Evolutionary conservation across 2,113 vertebrate genomes (phyloP).

Genomic region (Tichodroma muraria): DNA sequence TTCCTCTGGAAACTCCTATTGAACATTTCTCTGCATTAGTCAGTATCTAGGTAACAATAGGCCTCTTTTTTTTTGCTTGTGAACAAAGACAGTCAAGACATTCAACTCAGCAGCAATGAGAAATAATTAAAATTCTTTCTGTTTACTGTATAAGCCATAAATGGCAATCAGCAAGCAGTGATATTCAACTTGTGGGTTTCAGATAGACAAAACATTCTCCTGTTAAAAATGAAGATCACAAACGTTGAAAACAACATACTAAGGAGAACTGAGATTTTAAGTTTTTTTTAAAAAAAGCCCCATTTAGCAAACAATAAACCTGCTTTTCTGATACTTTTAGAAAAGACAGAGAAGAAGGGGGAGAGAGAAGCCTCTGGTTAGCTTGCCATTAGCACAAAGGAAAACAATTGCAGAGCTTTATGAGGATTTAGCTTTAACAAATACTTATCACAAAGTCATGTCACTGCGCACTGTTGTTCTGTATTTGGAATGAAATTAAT

Average conservation of each 20-base stretch:
- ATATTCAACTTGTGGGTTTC: not conserved
- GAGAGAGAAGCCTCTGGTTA: not conserved
- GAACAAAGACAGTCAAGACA: not conserved
- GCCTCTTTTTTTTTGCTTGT: not conserved
- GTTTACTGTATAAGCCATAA: not conserved
- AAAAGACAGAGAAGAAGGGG: not conserved
- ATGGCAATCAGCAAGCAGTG: not conserved
- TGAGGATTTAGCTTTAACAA: conserved; percentile 47
- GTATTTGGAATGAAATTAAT: conserved; percentile 43
- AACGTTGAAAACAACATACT: not conserved
- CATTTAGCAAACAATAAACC: not conserved
- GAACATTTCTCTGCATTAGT: not conserved
- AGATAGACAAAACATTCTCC: not conserved
- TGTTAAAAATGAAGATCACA: not conserved
- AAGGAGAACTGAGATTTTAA: not conserved
- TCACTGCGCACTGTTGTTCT: conserved; percentile 15
- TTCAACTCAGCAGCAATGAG: not conserved
- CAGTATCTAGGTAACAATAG: not conserved
- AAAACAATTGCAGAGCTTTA: conserved; percentile 39
- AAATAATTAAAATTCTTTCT: not conserved
- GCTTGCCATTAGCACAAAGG: conserved; percentile 24
- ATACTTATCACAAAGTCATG: conserved; percentile 19
- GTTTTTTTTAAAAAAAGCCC: not conserved
- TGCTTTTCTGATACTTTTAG: not conserved
- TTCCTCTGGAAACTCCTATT: not conserved